Evolutionary conservation across 1,140 invertebrate species (phyloP).

Genomic region (Tribolium madens): DNA sequence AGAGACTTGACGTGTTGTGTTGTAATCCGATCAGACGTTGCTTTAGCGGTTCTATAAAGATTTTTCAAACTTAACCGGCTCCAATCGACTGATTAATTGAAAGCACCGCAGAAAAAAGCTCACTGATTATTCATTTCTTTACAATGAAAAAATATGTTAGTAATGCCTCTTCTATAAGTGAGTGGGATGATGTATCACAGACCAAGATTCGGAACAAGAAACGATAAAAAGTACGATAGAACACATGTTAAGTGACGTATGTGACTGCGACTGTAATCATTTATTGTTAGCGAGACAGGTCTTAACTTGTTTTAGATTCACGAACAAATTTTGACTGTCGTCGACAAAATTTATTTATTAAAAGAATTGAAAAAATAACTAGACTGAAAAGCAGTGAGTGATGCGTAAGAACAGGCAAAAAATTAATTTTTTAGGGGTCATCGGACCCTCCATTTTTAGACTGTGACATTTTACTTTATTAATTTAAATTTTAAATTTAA

Average conservation of each 20-base stretch:
- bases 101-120: constrained; percentile 11
- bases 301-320: constrained; percentile 12
- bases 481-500: constrained; percentile 32
- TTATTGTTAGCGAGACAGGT: constrained; percentile 27
- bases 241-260: constrained; percentile 43
- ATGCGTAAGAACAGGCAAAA: constrained; percentile 6
- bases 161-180: neutral
- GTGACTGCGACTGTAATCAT: neutral
- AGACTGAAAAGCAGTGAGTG: neutral
- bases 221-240: constrained; percentile 27
- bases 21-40: neutral
- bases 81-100: constrained; percentile 21
- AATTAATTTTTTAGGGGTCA: neutral
- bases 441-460: constrained; percentile 4
- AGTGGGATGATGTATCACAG: constrained; percentile 16
- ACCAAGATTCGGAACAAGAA: neutral
- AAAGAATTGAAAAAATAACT: no score
- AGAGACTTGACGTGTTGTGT: neutral
- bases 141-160: constrained; percentile 10
- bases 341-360: constrained; percentile 1
- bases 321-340: constrained; percentile 7
- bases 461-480: constrained; percentile 12
- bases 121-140: constrained; percentile 14
- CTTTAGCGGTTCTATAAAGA: neutral
- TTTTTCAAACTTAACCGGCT: neutral